Evolutionary conservation across 2,113 vertebrate species (phyloP).

Genomic region (Pristiophorus japonicus): DNA sequence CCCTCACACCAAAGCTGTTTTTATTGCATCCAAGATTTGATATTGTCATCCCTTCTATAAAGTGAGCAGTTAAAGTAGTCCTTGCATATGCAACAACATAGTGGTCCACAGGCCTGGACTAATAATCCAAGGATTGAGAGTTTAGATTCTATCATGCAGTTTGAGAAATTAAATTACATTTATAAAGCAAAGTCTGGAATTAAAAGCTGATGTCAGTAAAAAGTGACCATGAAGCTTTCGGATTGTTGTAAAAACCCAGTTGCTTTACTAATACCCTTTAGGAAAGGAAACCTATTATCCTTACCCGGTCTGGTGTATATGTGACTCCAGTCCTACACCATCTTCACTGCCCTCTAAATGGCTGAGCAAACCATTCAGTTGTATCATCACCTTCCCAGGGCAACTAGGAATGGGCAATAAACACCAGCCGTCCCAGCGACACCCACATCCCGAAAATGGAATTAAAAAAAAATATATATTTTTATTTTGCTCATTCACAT

Average conservation of each 20-base stretch:
- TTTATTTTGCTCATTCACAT: too few species aligned
- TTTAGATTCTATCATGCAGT: background rate
- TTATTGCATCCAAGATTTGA: background rate
- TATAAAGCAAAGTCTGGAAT: background rate
- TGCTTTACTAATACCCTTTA: background rate
- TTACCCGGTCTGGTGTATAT: background rate
- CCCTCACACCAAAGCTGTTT: background rate
- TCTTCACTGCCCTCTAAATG: background rate
- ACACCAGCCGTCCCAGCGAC: background rate
- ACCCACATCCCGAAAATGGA: background rate
- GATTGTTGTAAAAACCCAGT: background rate
- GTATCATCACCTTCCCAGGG: background rate
- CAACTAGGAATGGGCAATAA: background rate
- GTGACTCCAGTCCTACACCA: background rate
- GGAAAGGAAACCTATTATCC: background rate
- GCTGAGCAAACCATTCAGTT: background rate
- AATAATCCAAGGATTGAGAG: background rate
- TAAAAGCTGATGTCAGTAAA: background rate
- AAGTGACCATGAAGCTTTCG: background rate
- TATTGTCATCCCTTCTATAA: background rate
- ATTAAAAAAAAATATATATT: too few species aligned
- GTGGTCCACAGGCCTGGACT: background rate
- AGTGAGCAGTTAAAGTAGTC: background rate
- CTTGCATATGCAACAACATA: background rate
- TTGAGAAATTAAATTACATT: background rate